These are phyloP conservation scores for Corapipo altera DNA, from an alignment of 2,113 vertebrate species.

Conservation along the genomic window DNA sequence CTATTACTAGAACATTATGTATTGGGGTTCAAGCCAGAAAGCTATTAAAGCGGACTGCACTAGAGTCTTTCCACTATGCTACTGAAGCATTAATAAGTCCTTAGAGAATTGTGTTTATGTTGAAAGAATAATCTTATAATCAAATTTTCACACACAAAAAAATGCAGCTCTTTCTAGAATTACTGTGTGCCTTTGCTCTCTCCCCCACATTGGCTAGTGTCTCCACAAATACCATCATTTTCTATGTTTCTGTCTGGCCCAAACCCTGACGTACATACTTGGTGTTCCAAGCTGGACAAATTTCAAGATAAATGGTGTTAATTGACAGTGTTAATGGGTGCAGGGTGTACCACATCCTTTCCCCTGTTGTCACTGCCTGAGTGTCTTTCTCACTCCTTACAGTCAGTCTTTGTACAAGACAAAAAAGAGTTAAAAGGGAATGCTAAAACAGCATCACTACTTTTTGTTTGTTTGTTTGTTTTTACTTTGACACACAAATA, in stretches of 20 bases:
- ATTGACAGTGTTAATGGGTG: conserved; percentile 64
- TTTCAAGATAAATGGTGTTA: conserved; percentile 73
- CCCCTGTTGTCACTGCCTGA: conserved; percentile 31
- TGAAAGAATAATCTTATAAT: conserved; percentile 72
- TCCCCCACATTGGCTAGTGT: neutral
- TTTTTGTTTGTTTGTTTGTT: neutral
- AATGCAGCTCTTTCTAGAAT: conserved; percentile 57
- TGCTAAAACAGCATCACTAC: neutral
- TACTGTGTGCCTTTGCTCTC: conserved; percentile 51
- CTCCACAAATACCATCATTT: conserved; percentile 56
- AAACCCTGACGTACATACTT: conserved; percentile 33
- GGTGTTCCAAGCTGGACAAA: conserved; percentile 61
- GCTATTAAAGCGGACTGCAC: conserved; percentile 75
- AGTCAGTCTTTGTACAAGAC: conserved; percentile 18
- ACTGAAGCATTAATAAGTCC: conserved; percentile 74
- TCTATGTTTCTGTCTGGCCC: conserved; percentile 60
- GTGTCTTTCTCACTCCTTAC: conserved; percentile 27
- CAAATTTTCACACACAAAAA: conserved; percentile 68
- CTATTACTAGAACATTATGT: conserved; percentile 84
- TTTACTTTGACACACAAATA: neutral
- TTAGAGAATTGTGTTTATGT: conserved; percentile 65
- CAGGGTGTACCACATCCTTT: conserved; percentile 59
- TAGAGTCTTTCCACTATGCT: conserved; percentile 71
- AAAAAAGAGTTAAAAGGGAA: conserved; percentile 39
- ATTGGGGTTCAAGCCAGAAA: conserved; percentile 79